Conservation (phyloP, 2,888 invertebrate genomes). For the Galerucella pusilla region DNA sequence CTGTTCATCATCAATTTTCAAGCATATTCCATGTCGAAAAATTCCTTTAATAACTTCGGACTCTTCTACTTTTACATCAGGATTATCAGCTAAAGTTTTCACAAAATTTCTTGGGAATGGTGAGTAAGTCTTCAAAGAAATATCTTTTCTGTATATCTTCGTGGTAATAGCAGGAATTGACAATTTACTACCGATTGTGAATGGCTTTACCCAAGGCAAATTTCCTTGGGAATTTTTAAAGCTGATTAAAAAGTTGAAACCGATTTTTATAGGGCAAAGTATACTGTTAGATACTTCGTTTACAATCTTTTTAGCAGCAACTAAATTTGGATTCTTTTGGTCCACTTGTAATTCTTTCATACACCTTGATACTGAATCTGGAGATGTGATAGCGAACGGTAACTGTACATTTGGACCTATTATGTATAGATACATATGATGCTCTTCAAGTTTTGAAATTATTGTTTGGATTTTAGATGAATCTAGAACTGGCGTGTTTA, state of each 20-base stretch:
- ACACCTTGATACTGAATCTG: constrained; percentile 36
- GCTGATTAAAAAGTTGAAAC: constrained; percentile 41
- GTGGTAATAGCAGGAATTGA: constrained; percentile 40
- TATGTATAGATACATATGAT: constrained; percentile 47
- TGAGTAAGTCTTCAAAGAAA: constrained; percentile 38
- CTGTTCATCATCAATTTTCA: constrained; percentile 45
- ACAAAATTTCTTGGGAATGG: constrained; percentile 6
- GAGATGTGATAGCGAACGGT: constrained; percentile 39
- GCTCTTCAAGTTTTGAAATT: constrained; percentile 38
- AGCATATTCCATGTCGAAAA: constrained; percentile 45
- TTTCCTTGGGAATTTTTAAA: constrained; percentile 43
- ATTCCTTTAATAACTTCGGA: constrained; percentile 43
- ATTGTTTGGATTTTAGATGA: constrained; percentile 33
- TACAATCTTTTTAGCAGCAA: constrained; percentile 40
- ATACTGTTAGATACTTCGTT: constrained; percentile 39
- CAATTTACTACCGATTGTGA: constrained; percentile 41
- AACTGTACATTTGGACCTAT: constrained; percentile 46
- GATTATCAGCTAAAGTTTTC: constrained; percentile 43
- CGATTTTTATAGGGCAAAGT: constrained; percentile 43
- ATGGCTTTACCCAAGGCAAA: constrained; percentile 47
- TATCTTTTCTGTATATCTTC: constrained; percentile 40
- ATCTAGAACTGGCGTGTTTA: constrained; percentile 25
- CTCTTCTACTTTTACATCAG: constrained; percentile 36
- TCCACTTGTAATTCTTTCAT: constrained; percentile 41
- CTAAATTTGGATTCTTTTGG: constrained; percentile 25